Base-by-base conservation (phyloP, 2,888 invertebrate genomes). In the Agrilus mali region DNA sequence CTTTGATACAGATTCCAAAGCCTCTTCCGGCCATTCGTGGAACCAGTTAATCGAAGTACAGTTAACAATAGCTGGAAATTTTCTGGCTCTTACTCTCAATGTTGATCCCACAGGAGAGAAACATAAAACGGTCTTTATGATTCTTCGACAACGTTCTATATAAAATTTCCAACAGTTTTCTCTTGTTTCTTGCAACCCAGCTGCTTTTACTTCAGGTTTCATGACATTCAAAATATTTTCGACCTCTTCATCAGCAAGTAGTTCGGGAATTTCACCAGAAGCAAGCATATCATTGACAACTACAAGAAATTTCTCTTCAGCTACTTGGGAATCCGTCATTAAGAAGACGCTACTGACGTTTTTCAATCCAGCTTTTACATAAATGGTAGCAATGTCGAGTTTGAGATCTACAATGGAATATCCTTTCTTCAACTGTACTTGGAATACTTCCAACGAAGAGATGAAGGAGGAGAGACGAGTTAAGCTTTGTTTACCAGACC, bases 101-200 rank as follows among this genome's bases (percentile, higher is more conserved):
- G 89, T 92, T 0, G 84, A 81, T 0, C 95, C 95, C 42, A 95
- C 94, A 0, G 95, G 95, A 0, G 94, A 95, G 66, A 95, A 95
- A 62, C 94, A 95, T 3, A 96, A 68, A 12, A 95, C 84, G 39
- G 75, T 72, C 72, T 86, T 77, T 10, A 87, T 61, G 57, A 79
- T 75, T 45, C 79, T 76, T 43, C 92, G 74, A 5, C 94, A 92
- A 56, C 88, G 78, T 53, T 92, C 88, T 53, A 96, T 90, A 61
- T 93, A 95, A 68, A 86, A 95, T 60, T 80, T 82, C 95, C 94
- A 95, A 61, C 94, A 94, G 61, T 92, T 94, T 61, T 95, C 95
- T 45, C 83, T 75, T 0, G 85, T 85, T 58, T 95, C 95, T 42
- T 79, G 73, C 44, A 89, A 70, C 1, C 94, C 94, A 1, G 79